Base-by-base conservation (phyloP, 2,888 invertebrate species). In the Latheticus oryzae region DNA sequence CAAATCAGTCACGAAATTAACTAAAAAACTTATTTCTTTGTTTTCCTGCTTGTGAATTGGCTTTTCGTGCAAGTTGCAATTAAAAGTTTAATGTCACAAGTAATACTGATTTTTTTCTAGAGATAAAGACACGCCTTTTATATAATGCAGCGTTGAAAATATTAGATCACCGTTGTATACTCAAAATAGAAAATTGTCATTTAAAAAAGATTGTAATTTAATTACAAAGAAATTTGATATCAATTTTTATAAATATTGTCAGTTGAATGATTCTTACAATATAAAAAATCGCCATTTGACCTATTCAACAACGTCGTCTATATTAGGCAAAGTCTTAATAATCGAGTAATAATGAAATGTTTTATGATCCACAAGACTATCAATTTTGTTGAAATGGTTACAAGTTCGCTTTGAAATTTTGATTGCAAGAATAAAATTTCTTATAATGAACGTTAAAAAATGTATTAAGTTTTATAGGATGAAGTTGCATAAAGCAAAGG, bases 1-100 rank as follows among this genome's bases (percentile, higher is more conserved):
- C 40, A 40, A 40, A 40, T 40, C 21, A 40, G 40, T 40, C 40
- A 23, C 23, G 40, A 28, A 28, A 28, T 9, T 28, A 28, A 28
- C 21, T 12, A 19, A 12, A 12, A 17, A 40, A 23, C 40, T 23
- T n/a, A n/a, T n/a, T 28, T 28, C 21, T 40, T 40, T 40, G 9
- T 23, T 11, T 40, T 40, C 9, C 13, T 21, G 38, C 19, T 16
- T 37, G 8, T 16, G 19, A 16, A 8, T 38, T 11, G 38, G 12
- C 4, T 1, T 21, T 17, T 40, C 40, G 40, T 40, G 40, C 40
- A 40, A 7, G 8, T 11, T 33, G 15, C 33, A 33, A 33, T 33
- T 33, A 33, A 33, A 33, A 33, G 33, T 16, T 15, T 16, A 33
- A 33, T 16, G 33, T 16, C 33, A 4, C 33, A 33, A 33, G 33